Conservation (phyloP, 2,113 vertebrate species). For the Neolamprologus longior region DNA sequence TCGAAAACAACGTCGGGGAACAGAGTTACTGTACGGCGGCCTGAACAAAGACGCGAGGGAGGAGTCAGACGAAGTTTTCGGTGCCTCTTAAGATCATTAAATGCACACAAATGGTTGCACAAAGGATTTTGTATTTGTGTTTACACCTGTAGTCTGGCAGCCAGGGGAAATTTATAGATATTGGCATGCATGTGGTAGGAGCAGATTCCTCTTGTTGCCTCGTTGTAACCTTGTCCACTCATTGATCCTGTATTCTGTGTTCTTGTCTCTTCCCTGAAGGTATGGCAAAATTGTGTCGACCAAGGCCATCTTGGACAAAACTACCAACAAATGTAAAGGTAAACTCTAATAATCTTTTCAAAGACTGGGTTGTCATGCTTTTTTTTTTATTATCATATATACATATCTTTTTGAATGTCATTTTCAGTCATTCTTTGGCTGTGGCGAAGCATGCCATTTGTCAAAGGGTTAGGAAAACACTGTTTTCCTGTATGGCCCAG, state of each 20-base stretch:
- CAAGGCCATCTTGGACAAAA: constrained; percentile 92
- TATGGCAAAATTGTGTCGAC: constrained; percentile 95
- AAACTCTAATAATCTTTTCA: constrained; percentile 1
- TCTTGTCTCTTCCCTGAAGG: constrained; percentile 49
- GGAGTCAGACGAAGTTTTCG: not conserved
- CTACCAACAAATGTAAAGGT: constrained; percentile 96
- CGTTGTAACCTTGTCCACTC: not conserved
- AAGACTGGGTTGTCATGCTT: not conserved
- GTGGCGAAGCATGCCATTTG: not conserved
- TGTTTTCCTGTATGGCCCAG: not conserved
- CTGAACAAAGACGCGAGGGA: constrained; percentile 3
- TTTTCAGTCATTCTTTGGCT: not conserved
- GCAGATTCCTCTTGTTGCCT: constrained; percentile 16
- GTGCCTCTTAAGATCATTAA: not conserved
- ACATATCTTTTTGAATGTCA: not conserved
- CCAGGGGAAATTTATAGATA: not conserved
- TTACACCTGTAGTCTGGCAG: constrained; percentile 23
- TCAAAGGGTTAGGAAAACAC: not conserved
- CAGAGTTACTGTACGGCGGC: constrained; percentile 1
- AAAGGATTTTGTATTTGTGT: constrained; percentile 3
- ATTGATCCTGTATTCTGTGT: not conserved
- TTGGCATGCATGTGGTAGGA: constrained; percentile 1
- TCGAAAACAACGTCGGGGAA: constrained; percentile 3
- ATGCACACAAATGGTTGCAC: not conserved
- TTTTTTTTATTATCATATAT: not conserved